Evolutionary conservation across 2,113 vertebrate species (phyloP).

Genomic region (Mus pahari): DNA sequence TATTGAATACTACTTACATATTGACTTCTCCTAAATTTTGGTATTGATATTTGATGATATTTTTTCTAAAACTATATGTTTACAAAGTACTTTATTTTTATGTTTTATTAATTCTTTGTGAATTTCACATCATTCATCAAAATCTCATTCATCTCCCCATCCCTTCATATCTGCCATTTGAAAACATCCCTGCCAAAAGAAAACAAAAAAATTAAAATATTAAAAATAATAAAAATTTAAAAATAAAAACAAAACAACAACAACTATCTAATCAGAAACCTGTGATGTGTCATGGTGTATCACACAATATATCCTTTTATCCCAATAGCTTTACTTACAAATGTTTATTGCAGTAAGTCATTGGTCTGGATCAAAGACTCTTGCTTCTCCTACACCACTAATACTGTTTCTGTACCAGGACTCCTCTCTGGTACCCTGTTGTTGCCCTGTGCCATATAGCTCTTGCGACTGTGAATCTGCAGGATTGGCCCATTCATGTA

Average conservation of each 20-base stretch:
- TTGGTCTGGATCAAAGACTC: not conserved
- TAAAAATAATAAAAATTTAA: not conserved
- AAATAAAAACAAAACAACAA: not conserved
- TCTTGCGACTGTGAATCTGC: not conserved
- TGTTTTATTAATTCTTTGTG: not conserved
- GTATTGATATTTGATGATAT: not conserved
- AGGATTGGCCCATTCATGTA: not conserved
- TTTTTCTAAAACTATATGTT: not conserved
- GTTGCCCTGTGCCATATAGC: not conserved
- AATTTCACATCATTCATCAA: not conserved
- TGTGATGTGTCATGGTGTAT: not conserved
- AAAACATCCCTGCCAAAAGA: not conserved
- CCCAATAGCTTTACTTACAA: not conserved
- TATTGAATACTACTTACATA: not conserved
- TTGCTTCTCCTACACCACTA: not conserved
- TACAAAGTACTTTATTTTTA: not conserved
- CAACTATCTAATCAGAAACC: not conserved
- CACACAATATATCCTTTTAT: not conserved
- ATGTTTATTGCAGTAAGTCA: not conserved
- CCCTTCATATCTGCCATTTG: not conserved
- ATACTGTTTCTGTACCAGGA: no score
- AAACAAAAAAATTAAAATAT: not conserved
- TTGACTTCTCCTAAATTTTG: not conserved
- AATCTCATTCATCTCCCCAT: not conserved
- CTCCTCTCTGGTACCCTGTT: not conserved